Evolutionary conservation across 2,888 invertebrate genomes (phyloP).

Genomic region (Idaea dimidiata): DNA sequence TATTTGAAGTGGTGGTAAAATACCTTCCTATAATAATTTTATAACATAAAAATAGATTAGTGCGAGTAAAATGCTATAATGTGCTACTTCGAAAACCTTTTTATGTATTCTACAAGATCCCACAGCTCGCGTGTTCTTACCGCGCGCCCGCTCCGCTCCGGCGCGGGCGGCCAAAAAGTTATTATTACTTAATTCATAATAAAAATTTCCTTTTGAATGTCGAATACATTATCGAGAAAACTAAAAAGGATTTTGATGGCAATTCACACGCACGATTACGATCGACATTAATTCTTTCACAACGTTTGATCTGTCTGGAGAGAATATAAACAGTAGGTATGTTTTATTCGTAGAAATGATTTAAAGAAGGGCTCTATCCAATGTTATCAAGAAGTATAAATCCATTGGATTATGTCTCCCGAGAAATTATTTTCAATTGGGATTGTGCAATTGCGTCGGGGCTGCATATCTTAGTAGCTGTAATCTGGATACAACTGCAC

Average conservation of each 20-base stretch:
- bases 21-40: conserved; percentile 15
- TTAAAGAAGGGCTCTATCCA: neutral
- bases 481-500: conserved; percentile 44
- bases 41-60: conserved; percentile 26
- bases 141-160: conserved; percentile 36
- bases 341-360: conserved; percentile 16
- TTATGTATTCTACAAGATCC: conserved; percentile 12
- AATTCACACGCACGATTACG: conserved; percentile 31
- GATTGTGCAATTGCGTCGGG: conserved; percentile 54
- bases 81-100: conserved; percentile 5
- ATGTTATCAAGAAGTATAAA: neutral
- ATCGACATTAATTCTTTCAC: conserved; percentile 21
- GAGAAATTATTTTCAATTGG: conserved; percentile 39
- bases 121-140: conserved; percentile 24
- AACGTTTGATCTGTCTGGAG: conserved; percentile 14
- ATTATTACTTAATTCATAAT: conserved; percentile 40
- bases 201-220: conserved; percentile 31
- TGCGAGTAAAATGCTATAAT: conserved; percentile 27
- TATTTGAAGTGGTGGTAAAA: conserved; percentile 33
- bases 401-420: conserved; percentile 31
- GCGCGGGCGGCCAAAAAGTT: conserved; percentile 39
- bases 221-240: conserved; percentile 31
- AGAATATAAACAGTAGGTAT: conserved; percentile 9
- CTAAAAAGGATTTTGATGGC: conserved; percentile 39
- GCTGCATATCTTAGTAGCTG: conserved; percentile 50